A percentile compares a stretch with the other conserved stretches of the same genome.
These are phyloP conservation scores for Camponotus pennsylvanicus DNA, from an alignment of 1,140 invertebrate genomes.

Conservation along the genomic window DNA sequence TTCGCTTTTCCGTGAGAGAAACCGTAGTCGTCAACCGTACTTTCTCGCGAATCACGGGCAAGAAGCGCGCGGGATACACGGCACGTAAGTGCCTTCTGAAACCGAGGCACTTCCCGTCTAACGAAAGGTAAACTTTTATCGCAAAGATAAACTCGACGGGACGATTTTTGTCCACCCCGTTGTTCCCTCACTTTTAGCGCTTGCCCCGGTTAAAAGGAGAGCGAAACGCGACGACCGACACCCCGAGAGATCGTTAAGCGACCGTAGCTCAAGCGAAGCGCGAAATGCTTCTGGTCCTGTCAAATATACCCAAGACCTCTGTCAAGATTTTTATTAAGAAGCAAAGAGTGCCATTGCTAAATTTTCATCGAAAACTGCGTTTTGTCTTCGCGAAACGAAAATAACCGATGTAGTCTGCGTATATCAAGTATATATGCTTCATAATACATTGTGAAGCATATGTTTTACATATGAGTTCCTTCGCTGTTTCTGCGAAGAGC, in stretches of 20 bases:
- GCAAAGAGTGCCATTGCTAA: background rate
- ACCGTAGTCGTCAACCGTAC: slow-evolving; percentile 46
- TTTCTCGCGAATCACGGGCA: slow-evolving; percentile 70
- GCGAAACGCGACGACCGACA: slow-evolving; percentile 39
- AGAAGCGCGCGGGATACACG: slow-evolving; percentile 62
- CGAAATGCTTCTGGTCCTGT: background rate
- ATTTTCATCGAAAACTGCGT: background rate
- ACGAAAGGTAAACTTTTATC: slow-evolving; percentile 82
- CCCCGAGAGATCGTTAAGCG: slow-evolving; percentile 46
- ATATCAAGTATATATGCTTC: background rate
- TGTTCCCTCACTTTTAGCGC: slow-evolving; percentile 55
- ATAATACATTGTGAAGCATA: background rate
- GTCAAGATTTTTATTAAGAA: background rate
- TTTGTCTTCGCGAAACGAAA: background rate
- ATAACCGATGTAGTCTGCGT: background rate
- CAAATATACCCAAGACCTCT: background rate
- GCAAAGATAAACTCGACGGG: slow-evolving; percentile 76
- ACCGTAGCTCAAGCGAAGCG: background rate
- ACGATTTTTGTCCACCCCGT: slow-evolving; percentile 60
- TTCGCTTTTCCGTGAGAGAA: slow-evolving; percentile 47
- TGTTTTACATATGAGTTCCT: background rate
- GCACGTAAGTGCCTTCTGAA: slow-evolving; percentile 73
- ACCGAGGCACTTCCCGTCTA: slow-evolving; percentile 76
- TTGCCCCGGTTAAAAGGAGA: slow-evolving; percentile 42
- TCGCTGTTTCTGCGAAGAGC: background rate